Evolutionary conservation across 2,113 vertebrate species (phyloP).

Genomic region (Pituophis catenifer): DNA sequence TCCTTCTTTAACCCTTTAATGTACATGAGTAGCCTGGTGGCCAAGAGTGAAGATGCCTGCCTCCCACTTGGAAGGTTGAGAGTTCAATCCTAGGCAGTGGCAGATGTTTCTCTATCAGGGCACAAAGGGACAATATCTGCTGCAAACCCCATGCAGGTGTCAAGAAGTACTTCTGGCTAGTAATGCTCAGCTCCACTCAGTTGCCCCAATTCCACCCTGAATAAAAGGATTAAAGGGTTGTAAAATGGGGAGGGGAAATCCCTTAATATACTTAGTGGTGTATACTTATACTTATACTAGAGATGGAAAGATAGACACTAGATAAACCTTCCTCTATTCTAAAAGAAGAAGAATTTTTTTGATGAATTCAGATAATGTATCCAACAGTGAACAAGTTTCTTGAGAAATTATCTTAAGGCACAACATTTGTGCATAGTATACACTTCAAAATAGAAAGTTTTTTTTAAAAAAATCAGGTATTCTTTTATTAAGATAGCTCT

Average conservation of each 20-base stretch:
- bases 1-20: too few species aligned
- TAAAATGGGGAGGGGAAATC: accelerated
- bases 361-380: neutral
- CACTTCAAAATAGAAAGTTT: neutral
- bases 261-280: neutral
- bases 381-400: neutral
- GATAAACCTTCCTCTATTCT: neutral
- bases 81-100: too few species aligned
- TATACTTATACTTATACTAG: too few species aligned
- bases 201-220: neutral
- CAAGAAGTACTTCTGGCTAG: neutral
- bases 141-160: neutral
- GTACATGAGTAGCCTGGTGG: too few species aligned
- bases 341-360: neutral
- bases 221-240: neutral
- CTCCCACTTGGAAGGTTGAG: too few species aligned
- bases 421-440: neutral
- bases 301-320: neutral
- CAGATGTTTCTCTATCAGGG: too few species aligned
- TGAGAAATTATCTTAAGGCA: neutral
- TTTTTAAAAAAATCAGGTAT: neutral
- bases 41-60: too few species aligned
- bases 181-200: neutral
- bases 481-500: neutral
- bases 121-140: neutral